phyloP scores from a whole-genome alignment of 2,888 invertebrate genomes.

The Aplocera efformata region DNA sequence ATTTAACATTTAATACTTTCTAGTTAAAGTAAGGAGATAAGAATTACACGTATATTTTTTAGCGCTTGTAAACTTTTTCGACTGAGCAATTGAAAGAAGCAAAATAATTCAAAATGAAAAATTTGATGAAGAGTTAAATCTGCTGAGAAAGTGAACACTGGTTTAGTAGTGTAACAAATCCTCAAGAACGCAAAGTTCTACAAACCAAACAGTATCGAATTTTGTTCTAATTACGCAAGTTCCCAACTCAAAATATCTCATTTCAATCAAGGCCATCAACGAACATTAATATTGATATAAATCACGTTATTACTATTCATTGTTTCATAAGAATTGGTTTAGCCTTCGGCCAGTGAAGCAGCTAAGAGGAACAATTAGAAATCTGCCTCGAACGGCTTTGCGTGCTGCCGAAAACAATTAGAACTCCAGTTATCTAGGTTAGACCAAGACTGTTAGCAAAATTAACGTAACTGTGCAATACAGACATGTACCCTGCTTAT shows the following conservation, averaged over 20 bases:
- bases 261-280: constrained; percentile 31
- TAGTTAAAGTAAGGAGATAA: no score
- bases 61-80: no score
- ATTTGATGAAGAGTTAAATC: no score
- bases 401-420: constrained; percentile 69
- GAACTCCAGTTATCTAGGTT: constrained; percentile 49
- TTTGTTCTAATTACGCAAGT: constrained; percentile 16
- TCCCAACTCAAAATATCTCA: constrained; percentile 19
- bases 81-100: no score
- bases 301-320: constrained; percentile 41
- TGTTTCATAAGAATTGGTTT: constrained; percentile 45
- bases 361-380: constrained; percentile 69
- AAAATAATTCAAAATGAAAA: no score
- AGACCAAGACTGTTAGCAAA: constrained; percentile 52
- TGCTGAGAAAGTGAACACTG: no score
- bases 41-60: no score
- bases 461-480: constrained; percentile 48
- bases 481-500: constrained; percentile 3
- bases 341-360: constrained; percentile 44
- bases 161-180: no score
- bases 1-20: no score
- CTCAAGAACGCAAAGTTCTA: no score
- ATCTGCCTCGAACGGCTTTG: constrained; percentile 58
- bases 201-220: no score
- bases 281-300: constrained; percentile 34